phyloP scores from a whole-genome alignment of 1,140 invertebrate genomes.

The Idris sp. region DNA sequence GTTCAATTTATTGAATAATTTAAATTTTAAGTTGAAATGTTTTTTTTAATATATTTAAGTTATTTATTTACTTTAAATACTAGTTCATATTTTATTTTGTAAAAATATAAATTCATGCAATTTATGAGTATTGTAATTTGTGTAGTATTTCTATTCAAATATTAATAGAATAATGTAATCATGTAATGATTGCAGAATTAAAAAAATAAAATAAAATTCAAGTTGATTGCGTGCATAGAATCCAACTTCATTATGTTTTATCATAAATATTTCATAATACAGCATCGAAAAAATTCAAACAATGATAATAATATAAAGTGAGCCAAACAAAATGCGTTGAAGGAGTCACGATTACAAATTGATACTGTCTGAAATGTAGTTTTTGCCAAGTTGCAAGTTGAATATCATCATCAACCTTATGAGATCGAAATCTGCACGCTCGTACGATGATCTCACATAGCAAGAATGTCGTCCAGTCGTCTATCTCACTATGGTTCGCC shows the following conservation, averaged over 20 bases:
- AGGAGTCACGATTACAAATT: conserved; percentile 48
- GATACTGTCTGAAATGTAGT: conserved; percentile 46
- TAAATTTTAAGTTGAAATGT: too few relatives aligned
- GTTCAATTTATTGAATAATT: too few relatives aligned
- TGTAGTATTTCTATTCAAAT: too few relatives aligned
- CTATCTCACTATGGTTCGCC: conserved; percentile 68
- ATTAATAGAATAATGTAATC: too few relatives aligned
- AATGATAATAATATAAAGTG: conserved; percentile 31
- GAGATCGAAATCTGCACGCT: conserved; percentile 55
- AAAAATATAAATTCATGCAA: too few relatives aligned
- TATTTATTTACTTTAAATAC: too few relatives aligned
- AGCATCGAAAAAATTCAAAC: conserved; percentile 13
- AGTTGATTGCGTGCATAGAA: conserved; percentile 6
- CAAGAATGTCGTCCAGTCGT: conserved; percentile 74
- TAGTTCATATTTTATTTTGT: too few relatives aligned
- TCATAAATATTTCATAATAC: conserved; percentile 32
- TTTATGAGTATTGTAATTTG: too few relatives aligned
- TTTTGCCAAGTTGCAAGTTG: conserved; percentile 45
- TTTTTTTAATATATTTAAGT: too few relatives aligned
- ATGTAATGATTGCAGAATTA: too few relatives aligned
- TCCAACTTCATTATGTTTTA: conserved; percentile 8
- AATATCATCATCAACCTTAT: conserved; percentile 61
- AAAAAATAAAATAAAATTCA: background rate
- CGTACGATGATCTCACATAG: conserved; percentile 72
- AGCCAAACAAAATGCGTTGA: conserved; percentile 12